Percentiles rank a stretch among this genome's conserved stretches.
phyloP scores from a whole-genome alignment of 2,113 vertebrate genomes.

The Tachycineta bicolor region DNA sequence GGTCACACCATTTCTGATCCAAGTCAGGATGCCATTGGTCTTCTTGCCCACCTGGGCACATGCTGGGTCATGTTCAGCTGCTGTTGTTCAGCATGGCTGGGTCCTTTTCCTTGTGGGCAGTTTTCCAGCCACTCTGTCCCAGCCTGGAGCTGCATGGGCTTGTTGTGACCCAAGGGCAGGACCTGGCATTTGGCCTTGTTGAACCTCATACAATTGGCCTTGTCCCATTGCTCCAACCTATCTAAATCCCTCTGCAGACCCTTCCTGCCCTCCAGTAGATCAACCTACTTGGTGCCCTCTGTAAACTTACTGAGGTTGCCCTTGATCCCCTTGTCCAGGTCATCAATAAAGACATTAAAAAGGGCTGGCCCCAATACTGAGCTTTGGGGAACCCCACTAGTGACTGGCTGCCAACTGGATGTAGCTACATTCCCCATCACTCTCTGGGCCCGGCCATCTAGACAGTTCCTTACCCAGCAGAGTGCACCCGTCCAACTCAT shows the following conservation, averaged over 20 bases:
- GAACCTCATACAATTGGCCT: background rate
- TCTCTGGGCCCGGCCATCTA: background rate
- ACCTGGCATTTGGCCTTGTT: background rate
- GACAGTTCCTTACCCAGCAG: background rate
- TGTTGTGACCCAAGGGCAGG: background rate
- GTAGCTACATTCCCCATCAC: background rate
- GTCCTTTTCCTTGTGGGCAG: background rate
- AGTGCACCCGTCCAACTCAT: background rate
- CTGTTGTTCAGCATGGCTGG: background rate
- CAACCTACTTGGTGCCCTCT: background rate
- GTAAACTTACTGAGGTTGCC: background rate
- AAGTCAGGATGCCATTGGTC: background rate
- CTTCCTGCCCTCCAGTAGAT: background rate
- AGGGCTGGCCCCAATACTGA: background rate
- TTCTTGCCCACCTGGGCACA: background rate
- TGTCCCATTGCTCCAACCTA: background rate
- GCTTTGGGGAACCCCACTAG: background rate
- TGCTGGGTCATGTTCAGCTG: background rate
- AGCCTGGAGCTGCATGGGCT: background rate
- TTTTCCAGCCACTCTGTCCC: background rate
- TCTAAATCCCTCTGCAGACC: background rate
- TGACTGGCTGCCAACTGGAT: background rate
- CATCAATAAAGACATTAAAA: background rate
- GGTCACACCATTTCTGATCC: background rate
- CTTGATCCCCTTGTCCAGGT: background rate